phyloP scores from a whole-genome alignment of 2,113 vertebrate genomes.

The Limnothrissa miodon region DNA sequence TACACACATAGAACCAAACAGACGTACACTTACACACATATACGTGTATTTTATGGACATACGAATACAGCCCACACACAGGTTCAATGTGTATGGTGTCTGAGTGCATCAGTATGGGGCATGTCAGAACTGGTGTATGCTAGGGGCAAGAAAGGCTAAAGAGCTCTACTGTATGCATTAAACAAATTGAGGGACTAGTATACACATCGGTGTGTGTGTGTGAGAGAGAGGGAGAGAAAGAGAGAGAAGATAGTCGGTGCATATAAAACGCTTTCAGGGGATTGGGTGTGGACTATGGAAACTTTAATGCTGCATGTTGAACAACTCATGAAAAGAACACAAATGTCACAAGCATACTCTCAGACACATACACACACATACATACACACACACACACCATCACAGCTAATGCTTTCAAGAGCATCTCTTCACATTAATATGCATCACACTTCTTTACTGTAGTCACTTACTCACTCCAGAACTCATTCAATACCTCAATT shows the following conservation, averaged over 20 bases:
- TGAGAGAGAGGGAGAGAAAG: neutral
- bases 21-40: neutral
- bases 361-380: neutral
- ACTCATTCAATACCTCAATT: neutral
- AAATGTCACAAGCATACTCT: neutral
- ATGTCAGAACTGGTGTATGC: neutral
- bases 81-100: neutral
- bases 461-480: neutral
- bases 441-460: neutral
- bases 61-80: too few species aligned
- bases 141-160: neutral
- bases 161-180: neutral
- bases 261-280: constrained; percentile 1
- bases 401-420: constrained; percentile 1
- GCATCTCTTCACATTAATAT: neutral
- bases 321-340: neutral
- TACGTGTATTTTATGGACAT: too few species aligned
- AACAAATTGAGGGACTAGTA: neutral
- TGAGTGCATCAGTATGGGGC: neutral
- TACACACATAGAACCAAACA: neutral
- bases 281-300: neutral
- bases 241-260: neutral
- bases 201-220: neutral
- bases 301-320: neutral
- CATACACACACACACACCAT: neutral